Conservation (phyloP, 2,888 invertebrate species). For the Lymantria monacha region DNA sequence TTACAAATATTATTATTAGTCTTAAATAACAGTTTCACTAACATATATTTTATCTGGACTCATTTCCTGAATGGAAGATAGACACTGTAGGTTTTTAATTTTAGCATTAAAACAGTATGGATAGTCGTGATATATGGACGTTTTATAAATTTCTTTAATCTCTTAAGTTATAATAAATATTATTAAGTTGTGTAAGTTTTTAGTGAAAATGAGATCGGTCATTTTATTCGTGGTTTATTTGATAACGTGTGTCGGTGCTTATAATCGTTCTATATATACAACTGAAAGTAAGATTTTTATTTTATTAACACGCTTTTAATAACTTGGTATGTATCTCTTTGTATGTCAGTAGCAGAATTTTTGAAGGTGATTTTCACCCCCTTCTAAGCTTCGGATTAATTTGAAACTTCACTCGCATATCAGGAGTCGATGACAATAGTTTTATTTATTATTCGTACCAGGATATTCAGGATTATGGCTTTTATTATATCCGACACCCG, state of each 20-base stretch:
- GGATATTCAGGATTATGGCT: too few species aligned
- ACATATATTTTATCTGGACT: not conserved
- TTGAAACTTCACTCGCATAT: too few species aligned
- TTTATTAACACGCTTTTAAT: not conserved
- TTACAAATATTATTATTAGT: not conserved
- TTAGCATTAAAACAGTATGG: not conserved
- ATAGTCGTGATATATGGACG: not conserved
- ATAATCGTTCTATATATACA: conserved; percentile 15
- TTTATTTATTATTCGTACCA: too few species aligned
- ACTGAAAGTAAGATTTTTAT: not conserved
- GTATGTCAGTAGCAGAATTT: too few species aligned
- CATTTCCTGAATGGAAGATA: not conserved
- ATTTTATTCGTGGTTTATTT: conserved; percentile 7
- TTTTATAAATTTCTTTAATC: not conserved
- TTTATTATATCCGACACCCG: too few species aligned
- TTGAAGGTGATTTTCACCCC: too few species aligned
- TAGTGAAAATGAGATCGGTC: conserved; percentile 14
- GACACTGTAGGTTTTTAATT: not conserved
- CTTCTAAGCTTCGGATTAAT: too few species aligned
- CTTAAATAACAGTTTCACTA: not conserved
- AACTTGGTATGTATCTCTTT: too few species aligned
- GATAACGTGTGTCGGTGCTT: not conserved
- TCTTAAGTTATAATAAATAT: not conserved
- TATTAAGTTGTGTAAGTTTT: not conserved
- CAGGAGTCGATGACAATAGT: too few species aligned